phyloP scores from a whole-genome alignment of 2,797 vertebrate genomes.

The Sebastes flavidus region DNA sequence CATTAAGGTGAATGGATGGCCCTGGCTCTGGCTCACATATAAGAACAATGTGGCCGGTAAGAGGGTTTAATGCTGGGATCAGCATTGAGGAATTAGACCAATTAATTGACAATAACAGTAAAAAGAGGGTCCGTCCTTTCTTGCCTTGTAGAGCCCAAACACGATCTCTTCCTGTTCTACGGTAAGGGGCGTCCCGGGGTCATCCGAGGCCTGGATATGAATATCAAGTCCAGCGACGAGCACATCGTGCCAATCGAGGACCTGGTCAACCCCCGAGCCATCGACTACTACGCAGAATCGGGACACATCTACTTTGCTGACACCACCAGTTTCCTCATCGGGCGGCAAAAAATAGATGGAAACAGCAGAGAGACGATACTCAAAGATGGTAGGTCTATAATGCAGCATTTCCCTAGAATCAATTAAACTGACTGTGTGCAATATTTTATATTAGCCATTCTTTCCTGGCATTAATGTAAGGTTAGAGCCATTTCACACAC shows the following conservation, averaged over 20 bases:
- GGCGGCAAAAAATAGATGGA: conserved; percentile 95
- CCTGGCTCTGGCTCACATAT: conserved; percentile 60
- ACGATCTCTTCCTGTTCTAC: conserved; percentile 97
- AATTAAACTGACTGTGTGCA: neutral
- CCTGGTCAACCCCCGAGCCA: conserved; percentile 94
- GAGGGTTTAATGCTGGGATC: conserved; percentile 72
- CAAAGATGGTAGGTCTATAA: conserved; percentile 88
- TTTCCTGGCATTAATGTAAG: neutral
- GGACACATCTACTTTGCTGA: conserved; percentile 98
- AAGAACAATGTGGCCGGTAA: conserved; percentile 73
- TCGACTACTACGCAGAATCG: conserved; percentile 94
- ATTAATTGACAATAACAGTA: conserved; percentile 75
- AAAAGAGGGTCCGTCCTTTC: conserved; percentile 45
- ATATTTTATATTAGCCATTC: neutral
- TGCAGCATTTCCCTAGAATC: neutral
- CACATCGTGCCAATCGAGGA: conserved; percentile 97
- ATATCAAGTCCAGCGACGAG: conserved; percentile 93
- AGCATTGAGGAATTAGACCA: conserved; percentile 75
- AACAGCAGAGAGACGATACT: conserved; percentile 93
- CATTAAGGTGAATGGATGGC: conserved; percentile 77
- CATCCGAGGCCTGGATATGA: conserved; percentile 94
- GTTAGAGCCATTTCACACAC: neutral
- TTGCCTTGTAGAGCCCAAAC: conserved; percentile 90
- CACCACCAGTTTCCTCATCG: conserved; percentile 98
- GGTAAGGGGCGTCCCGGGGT: conserved; percentile 97